Conservation (phyloP, 2,113 vertebrate species). For the Nymphicus hollandicus region DNA sequence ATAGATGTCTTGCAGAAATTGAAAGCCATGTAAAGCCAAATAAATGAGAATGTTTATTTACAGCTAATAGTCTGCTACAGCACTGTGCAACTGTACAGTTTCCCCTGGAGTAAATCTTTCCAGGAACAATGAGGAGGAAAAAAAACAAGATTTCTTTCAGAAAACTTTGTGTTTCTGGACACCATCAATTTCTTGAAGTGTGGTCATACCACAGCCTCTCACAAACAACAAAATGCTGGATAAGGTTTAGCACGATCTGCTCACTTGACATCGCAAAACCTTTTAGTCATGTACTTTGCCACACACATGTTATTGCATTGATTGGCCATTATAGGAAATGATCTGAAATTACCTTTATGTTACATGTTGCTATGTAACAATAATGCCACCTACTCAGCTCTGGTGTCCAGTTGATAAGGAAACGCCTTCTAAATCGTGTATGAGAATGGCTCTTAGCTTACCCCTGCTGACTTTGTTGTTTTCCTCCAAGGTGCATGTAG, state of each 20-base stretch:
- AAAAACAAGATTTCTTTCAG: background rate
- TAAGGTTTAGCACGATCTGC: constrained; percentile 18
- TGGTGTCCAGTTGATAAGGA: background rate
- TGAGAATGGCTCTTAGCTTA: background rate
- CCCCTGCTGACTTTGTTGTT: background rate
- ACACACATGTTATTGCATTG: background rate
- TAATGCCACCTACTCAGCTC: background rate
- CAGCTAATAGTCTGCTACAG: constrained; percentile 5
- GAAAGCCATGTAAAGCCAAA: constrained; percentile 17
- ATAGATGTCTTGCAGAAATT: constrained; percentile 35
- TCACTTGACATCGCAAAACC: background rate
- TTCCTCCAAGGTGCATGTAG: background rate
- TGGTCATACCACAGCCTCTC: background rate
- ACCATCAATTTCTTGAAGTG: background rate
- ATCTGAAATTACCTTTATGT: background rate
- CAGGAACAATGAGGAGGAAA: background rate
- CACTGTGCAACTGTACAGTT: background rate
- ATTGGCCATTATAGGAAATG: constrained; percentile 1
- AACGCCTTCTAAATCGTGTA: background rate
- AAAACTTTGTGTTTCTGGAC: constrained; percentile 23
- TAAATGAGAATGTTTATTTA: constrained; percentile 55
- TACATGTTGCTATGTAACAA: background rate
- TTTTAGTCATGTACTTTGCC: constrained; percentile 4
- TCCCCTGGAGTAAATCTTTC: constrained; percentile 16
- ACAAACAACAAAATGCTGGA: background rate